Evolutionary conservation across 2,113 vertebrate species (phyloP).

Genomic region (Poeciliopsis retropinna): DNA sequence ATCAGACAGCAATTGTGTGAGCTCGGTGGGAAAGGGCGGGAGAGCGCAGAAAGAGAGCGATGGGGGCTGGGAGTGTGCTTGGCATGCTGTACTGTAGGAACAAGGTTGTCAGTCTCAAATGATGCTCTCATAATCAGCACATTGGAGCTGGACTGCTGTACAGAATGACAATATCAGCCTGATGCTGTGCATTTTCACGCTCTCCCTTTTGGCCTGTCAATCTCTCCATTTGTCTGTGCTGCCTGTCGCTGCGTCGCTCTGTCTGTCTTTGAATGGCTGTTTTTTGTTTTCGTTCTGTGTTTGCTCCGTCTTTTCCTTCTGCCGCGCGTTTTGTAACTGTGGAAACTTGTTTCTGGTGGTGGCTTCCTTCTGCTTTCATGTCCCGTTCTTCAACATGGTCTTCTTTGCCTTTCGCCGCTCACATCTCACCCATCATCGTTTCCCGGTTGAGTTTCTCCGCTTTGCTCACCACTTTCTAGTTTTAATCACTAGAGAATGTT

Average conservation of each 20-base stretch:
- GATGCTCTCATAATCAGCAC: conserved; percentile 72
- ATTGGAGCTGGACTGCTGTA: conserved; percentile 55
- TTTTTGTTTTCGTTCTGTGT: conserved; percentile 24
- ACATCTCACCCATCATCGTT: background rate
- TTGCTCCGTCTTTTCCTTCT: conserved; percentile 18
- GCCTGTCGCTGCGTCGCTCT: conserved; percentile 25
- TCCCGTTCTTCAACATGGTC: conserved; percentile 47
- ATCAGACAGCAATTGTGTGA: conserved; percentile 74
- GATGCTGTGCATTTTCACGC: conserved; percentile 41
- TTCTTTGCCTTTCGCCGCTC: conserved; percentile 22
- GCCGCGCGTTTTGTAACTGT: conserved; percentile 23
- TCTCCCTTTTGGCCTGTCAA: conserved; percentile 59
- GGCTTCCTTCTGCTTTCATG: conserved; percentile 17
- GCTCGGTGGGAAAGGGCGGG: conserved; percentile 33
- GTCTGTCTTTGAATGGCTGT: conserved; percentile 20
- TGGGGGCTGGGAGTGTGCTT: conserved; percentile 58
- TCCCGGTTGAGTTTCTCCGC: conserved; percentile 14
- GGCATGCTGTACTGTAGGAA: conserved; percentile 62
- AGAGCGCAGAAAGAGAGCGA: conserved; percentile 37
- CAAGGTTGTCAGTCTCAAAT: conserved; percentile 71
- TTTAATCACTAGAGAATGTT: background rate
- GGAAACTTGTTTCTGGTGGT: conserved; percentile 35
- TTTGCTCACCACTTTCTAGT: conserved; percentile 7
- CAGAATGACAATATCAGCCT: conserved; percentile 62
- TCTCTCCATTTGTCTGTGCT: conserved; percentile 36